Evolutionary conservation across 2,888 invertebrate genomes (phyloP), one percentile per base, ranked within the genome.

Genomic region (Arge pagana): DNA sequence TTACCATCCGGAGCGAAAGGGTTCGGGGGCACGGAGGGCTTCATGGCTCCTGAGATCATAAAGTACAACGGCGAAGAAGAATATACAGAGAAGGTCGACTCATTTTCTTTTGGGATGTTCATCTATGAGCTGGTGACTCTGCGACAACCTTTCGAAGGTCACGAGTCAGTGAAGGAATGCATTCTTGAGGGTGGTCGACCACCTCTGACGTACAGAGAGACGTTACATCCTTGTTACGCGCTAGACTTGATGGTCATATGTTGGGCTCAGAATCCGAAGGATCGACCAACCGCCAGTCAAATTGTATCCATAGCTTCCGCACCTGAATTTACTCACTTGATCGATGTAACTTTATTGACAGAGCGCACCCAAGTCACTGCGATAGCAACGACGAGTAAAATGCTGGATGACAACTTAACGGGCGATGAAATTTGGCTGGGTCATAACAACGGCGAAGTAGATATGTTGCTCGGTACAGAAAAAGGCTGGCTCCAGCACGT

Each of bases 31-130:
- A 99, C 99, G 0, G 96, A 96, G 78, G 98, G 98, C 0, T 99
- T 97, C 76, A 99, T 99, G 93, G 99, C 98, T 2, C 99, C 98
- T 0, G 98, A 99, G 81, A 98, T 99, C 60, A 93, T 98, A 82
- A 84, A 94, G 40, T 96, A 95, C 77, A 98, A 97, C 73, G 99
- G 99, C 0, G 98, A 98, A 74, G 96, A 97, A 74, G 96, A 97
- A 65, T 99, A 99, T 65, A 98, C 96, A 0, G 96, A 97, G 70
- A 98, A 98, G 83, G 96, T 97, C 52, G 98, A 99, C 74, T 96
- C 96, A 62, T 99, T 98, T 78, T 98, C 98, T 0, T 98, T 96
- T 79, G 98, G 97, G 13, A 98, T 99, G 97, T 90, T 98, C 71
- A 82, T 98, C 62, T 99, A 97, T 77, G 98, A 99, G 78, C 83